A percentile compares a stretch with the other conserved stretches of the same genome.
phyloP scores from a whole-genome alignment of 2,113 vertebrate genomes.

The Oncorhynchus gorbuscha region DNA sequence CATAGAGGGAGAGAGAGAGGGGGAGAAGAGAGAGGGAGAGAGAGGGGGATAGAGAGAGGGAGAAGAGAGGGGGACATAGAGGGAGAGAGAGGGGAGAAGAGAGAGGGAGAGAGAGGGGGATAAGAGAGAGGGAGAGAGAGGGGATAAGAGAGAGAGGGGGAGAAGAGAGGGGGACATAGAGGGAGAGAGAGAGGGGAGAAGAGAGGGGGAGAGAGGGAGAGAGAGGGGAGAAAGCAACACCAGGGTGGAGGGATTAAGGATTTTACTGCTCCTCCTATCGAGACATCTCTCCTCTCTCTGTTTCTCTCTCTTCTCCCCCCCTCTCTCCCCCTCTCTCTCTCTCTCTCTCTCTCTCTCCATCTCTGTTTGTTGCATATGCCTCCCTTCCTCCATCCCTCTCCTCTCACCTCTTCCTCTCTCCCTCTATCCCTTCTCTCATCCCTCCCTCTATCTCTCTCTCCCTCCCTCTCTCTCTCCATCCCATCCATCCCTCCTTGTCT shows the following conservation, averaged over 20 bases:
- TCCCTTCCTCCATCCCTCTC: conserved; percentile 37
- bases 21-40: too few species aligned
- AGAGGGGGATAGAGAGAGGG: too few species aligned
- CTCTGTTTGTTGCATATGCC: conserved; percentile 64
- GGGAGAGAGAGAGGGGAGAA: too few species aligned
- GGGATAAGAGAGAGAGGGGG: accelerated
- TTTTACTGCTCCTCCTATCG: conserved; percentile 58
- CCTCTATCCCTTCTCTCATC: conserved; percentile 32
- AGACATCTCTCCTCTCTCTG: conserved; percentile 53
- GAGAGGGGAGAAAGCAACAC: conserved; percentile 25
- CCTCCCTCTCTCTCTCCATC: too few species aligned
- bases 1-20: too few species aligned
- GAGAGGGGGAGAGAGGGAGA: accelerated
- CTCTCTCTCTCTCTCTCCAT: conserved; percentile 48
- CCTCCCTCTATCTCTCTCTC: not conserved
- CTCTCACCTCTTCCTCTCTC: conserved; percentile 1
- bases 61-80: too few species aligned
- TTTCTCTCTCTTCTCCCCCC: too few species aligned
- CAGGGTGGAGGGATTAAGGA: conserved; percentile 64
- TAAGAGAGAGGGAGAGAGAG: conserved; percentile 26
- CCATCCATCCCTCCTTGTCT: not conserved
- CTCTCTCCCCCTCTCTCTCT: conserved; percentile 44
- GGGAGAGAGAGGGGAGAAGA: not conserved
- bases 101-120: conserved; percentile 10
- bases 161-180: accelerated